Evolutionary conservation across 2,888 invertebrate species (phyloP), one percentile per base, ranked within the genome.

Genomic region (Zootermopsis nevadensis): DNA sequence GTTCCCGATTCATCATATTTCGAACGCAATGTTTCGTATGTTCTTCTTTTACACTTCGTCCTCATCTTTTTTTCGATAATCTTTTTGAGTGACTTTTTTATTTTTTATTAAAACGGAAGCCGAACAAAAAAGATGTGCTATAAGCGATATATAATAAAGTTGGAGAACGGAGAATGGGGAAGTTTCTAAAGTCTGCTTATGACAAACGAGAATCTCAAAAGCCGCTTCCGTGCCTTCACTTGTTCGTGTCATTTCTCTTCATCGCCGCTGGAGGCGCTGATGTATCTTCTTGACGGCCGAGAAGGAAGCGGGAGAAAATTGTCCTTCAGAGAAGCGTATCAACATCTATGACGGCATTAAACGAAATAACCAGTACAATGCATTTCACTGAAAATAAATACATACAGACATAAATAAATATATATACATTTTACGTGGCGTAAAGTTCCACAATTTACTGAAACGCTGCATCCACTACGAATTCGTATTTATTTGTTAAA

Each of bases 141-240:
- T 76, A 76, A 76, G 74, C 38, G 38, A 74, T 74, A 38, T 74
- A 74, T 74, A 76, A 76, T 76, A 76, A 76, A 48, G 76, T 48
- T 76, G 38, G 15, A 27, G 27, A 10, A 48, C 15, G 42, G 76
- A 76, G 22, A 30, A 76, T 38, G 27, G 48, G 76, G 42, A 55
- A 77, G 53, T 77, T 77, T 77, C 33, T 31, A 38, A 48, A 77
- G 53, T 31, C 31, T 31, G 55, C 77, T 31, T 8, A 77, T 77
- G 77, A 77, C 77, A 55, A 77, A 77, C 42, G 77, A 55, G 77
- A 77, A 77, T 53, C 77, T 77, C 33, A 77, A 77, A 77, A 69
- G 33, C 69, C 69, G 69, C 69, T 69, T 69, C 69, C 33, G 31
- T 69, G 15, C 33, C 69, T 69, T 69, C 69, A 69, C 69, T 69